Evolutionary conservation across 2,113 vertebrate genomes (phyloP), one percentile per base, ranked within the genome.

Genomic region (Dipodomys merriami): DNA sequence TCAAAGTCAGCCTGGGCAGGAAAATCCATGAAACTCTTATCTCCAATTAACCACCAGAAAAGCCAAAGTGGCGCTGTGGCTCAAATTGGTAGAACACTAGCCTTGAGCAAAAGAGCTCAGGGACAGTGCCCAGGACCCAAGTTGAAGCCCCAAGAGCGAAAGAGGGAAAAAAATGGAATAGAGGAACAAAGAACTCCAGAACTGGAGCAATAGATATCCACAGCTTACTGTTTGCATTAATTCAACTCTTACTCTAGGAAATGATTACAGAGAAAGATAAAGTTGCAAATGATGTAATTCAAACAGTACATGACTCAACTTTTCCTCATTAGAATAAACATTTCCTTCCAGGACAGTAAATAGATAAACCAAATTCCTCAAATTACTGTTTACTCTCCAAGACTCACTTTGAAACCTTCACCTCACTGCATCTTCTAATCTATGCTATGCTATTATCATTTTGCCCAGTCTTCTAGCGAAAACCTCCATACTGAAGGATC

Each of bases 361-460:
- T 64, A 68, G 20, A 16, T 33, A 15, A 81, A 30, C 18, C 18
- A 65, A n/a, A 1, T n/a, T 81, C 46, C 68, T 78, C 35, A 68
- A 62, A 86, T 68, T 57, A 67, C 46, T n/a, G 69, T 69, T 77
- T 74, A 65, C n/a, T 57, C n/a, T 74, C 44, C 33, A 82, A 94
- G 71, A 86, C 15, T 78, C 72, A 83, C 19, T 49, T 81, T 39
- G 77, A 86, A 91, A 44, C 44, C 53, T 5, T 72, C 39, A 44
- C 53, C 16, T 77, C 72, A 44, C 16, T 72, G 4, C 29, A 72
- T 22, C 19, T 16, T 20, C 18, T 25, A 16, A 53, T 44, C 20
- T 53, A 72, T 88, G 87, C 33, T 44, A 68, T 30, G 5, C 44
- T 69, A 29, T 39, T 30, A 64, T 39, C 87, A 73, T 83, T 83